Conservation (phyloP, 2,113 vertebrate species). For the Motacilla tschutschensis region DNA sequence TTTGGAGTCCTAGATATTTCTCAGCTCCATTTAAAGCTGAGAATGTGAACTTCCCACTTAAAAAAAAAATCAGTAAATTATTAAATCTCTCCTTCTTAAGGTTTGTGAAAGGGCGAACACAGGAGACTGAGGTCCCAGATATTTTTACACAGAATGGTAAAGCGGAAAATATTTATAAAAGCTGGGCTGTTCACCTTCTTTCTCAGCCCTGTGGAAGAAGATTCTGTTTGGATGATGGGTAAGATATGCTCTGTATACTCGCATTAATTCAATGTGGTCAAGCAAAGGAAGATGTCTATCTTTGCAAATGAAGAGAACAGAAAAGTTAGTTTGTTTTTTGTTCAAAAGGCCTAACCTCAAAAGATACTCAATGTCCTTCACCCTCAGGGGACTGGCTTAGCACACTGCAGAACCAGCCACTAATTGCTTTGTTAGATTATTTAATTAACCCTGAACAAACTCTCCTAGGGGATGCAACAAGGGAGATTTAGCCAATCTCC, state of each 20-base stretch:
- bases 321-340: background rate
- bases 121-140: background rate
- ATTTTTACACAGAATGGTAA: background rate
- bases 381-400: background rate
- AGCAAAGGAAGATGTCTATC: background rate
- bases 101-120: background rate
- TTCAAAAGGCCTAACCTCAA: background rate
- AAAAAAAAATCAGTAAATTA: background rate
- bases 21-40: background rate
- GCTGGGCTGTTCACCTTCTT: background rate
- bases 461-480: background rate
- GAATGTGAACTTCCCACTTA: background rate
- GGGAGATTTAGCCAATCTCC: background rate
- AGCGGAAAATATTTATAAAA: background rate
- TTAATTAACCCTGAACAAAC: constrained; percentile 35
- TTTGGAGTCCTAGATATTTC: background rate
- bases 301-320: background rate
- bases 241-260: background rate
- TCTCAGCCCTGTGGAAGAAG: background rate
- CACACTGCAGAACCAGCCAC: background rate
- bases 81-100: background rate
- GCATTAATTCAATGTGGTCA: background rate
- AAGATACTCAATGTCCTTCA: background rate
- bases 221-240: background rate
- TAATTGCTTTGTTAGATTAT: constrained; percentile 38